These are phyloP conservation scores for Anolis sagrei DNA, from an alignment of 2,113 vertebrate species.

Conservation along the genomic window DNA sequence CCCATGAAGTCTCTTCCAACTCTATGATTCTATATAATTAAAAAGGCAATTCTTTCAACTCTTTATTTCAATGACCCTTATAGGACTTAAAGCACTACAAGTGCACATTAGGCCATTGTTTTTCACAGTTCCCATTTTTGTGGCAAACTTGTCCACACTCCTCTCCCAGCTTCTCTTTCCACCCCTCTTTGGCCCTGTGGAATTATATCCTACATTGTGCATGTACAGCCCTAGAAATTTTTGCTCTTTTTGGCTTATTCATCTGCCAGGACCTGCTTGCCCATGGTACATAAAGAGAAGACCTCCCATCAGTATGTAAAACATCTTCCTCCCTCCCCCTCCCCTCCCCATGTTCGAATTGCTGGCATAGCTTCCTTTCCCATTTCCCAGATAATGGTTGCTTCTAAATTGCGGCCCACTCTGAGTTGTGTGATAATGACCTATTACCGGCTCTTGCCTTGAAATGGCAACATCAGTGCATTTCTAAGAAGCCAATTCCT, in stretches of 20 bases:
- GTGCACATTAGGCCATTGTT: not conserved
- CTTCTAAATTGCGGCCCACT: not conserved
- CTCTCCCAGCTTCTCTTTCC: not conserved
- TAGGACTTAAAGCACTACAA: not conserved
- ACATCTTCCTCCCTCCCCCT: too few relatives aligned
- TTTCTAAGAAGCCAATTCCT: slow-evolving; percentile 27
- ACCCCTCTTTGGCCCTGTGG: not conserved
- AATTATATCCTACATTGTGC: not conserved
- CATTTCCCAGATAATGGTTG: slow-evolving; percentile 33
- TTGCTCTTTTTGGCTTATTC: not conserved
- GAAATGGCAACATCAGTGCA: slow-evolving; percentile 24
- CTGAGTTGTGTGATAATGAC: not conserved
- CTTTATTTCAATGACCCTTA: too few relatives aligned
- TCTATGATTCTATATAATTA: too few relatives aligned
- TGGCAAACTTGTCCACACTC: not conserved
- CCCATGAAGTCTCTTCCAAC: too few relatives aligned
- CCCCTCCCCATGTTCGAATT: not conserved
- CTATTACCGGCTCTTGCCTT: slow-evolving; percentile 30
- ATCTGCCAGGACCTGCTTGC: not conserved
- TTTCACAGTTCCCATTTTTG: not conserved
- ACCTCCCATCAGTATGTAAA: slow-evolving; percentile 8
- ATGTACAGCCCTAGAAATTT: not conserved
- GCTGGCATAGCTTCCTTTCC: not conserved
- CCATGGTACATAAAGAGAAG: not conserved
- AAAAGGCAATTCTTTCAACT: too few relatives aligned